Percentiles rank a stretch among this genome's conserved stretches.
These are phyloP conservation scores for Hoplodrina blanda DNA, from an alignment of 2,888 invertebrate genomes.

Conservation along the genomic window DNA sequence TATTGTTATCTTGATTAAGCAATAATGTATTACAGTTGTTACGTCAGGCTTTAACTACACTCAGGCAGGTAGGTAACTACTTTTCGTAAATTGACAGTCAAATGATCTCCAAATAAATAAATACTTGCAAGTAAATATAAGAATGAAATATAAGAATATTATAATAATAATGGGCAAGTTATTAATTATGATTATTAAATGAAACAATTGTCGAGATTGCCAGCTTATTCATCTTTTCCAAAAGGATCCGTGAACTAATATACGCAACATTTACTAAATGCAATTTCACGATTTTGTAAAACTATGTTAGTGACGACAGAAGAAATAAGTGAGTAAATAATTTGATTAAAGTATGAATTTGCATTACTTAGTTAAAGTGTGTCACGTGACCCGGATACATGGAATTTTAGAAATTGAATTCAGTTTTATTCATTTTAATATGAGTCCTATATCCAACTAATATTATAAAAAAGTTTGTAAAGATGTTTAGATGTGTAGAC, in stretches of 20 bases:
- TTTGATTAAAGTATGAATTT: conserved; percentile 19
- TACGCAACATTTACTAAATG: conserved; percentile 25
- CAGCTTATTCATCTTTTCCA: neutral
- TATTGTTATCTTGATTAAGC: conserved; percentile 31
- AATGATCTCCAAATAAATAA: neutral
- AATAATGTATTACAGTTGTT: conserved; percentile 14
- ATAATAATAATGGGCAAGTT: too few relatives aligned
- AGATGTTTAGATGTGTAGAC: too few relatives aligned
- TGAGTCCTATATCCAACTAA: too few relatives aligned
- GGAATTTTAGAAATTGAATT: conserved; percentile 5
- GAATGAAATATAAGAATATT: too few relatives aligned
- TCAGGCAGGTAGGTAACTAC: too few relatives aligned
- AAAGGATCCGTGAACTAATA: conserved; percentile 21
- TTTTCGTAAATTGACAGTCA: neutral
- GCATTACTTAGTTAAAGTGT: conserved; percentile 12
- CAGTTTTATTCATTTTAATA: neutral
- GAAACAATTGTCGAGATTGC: conserved; percentile 1
- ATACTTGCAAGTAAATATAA: neutral
- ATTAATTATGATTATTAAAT: neutral
- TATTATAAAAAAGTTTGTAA: too few relatives aligned
- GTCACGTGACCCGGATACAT: conserved; percentile 31
- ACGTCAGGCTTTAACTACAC: neutral
- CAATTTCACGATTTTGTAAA: conserved; percentile 38
- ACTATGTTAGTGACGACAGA: conserved; percentile 12
- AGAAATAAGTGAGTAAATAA: conserved; percentile 13